Evolutionary conservation across 2,113 vertebrate genomes (phyloP), one percentile per base, ranked within the genome.

Genomic region (Labeo rohita): DNA sequence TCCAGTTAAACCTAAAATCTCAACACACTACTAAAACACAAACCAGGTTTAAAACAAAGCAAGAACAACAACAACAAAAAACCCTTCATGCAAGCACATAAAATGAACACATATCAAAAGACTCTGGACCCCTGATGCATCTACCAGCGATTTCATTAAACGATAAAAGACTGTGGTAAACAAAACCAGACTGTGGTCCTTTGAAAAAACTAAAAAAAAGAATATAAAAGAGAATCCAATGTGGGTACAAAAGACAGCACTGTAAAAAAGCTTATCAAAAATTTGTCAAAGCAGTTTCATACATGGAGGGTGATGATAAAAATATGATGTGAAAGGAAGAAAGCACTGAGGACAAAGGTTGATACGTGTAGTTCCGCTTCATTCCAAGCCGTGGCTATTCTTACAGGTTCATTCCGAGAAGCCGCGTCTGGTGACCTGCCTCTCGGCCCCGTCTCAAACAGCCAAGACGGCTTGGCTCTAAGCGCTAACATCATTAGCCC

Each of bases 401-500:
- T 75, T 70, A 66, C 79, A 89, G 74, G 81, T 83, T 88, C 39
- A 61, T 59, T 61, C 54, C n/a, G 77, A 43, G 9, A 79, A 54
- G 80, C 74, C 47, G 28, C 5, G 84, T 49, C 84, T 78, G 73
- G 76, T 75, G 68, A 73, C 75, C 81, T 66, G 87, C 21, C 77
- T 85, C 87, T 86, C 49, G 50, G 56, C 52, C 84, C 78, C 45
- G 43, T 61, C 68, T 50, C 50, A 49, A 72, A 79, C 61, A 75
- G 76, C 74, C 77, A 89, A 18, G 75, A 39, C 81, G 34, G 49
- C 28, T 76, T 6, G 15, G 43, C 65, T 80, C 43, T 77, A 68
- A 81, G 80, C 65, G 72, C 50, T 83, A 89, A 84, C 89, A 88
- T 84, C 84, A 88, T 89, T 87, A 86, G 75, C 80, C 65, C 80